Percentiles rank a stretch among this genome's conserved stretches.
Evolutionary conservation across 2,797 vertebrate genomes (phyloP).

Genomic region (Spatula clypeata): DNA sequence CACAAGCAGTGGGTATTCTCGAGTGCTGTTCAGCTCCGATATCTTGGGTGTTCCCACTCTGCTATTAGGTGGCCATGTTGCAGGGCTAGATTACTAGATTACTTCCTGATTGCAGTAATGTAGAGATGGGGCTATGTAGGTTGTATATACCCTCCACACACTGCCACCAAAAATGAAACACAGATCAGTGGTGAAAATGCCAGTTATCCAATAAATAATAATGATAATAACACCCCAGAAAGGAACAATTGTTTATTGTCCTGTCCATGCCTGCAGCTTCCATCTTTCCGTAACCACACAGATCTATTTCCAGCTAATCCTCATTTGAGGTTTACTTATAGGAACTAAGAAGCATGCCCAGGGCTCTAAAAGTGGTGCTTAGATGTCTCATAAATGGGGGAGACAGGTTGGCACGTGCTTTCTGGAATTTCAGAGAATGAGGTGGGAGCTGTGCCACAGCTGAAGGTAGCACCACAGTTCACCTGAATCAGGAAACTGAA

Average conservation of each 20-base stretch:
- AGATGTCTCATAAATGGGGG: background rate
- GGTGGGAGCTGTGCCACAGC: fast-evolving
- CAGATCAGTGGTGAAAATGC: background rate
- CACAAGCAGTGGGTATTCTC: background rate
- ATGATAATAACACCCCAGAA: background rate
- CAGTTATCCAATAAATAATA: background rate
- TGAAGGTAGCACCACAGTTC: background rate
- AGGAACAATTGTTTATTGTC: background rate
- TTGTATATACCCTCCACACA: background rate
- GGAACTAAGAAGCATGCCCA: background rate
- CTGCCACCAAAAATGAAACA: background rate
- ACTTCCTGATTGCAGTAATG: background rate
- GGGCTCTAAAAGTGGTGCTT: background rate
- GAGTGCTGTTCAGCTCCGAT: background rate
- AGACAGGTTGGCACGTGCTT: background rate
- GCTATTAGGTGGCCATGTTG: background rate
- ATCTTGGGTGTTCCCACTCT: background rate
- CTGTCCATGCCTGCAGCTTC: background rate
- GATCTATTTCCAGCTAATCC: background rate
- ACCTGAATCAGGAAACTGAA: background rate
- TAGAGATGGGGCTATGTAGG: background rate
- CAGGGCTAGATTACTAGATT: background rate
- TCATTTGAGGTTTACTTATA: background rate
- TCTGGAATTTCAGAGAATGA: background rate
- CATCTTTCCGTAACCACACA: background rate